Evolutionary conservation across 2,797 vertebrate species (phyloP).

Genomic region (Poeciliopsis presidionis): DNA sequence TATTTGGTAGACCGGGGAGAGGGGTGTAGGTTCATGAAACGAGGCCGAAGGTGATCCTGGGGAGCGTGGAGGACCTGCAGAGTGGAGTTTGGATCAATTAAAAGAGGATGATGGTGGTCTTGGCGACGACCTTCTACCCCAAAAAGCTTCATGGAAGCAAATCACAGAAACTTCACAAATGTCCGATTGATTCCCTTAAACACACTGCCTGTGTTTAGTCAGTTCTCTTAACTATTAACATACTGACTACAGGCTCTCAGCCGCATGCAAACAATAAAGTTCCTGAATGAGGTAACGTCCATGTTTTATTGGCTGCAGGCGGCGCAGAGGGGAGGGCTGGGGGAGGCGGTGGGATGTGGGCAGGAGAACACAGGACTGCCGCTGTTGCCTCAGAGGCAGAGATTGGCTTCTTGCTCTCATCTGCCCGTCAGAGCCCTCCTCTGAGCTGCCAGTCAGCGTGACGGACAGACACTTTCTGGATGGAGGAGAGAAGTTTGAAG

Average conservation of each 20-base stretch:
- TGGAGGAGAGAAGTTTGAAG: constrained; percentile 51
- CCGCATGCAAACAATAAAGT: constrained; percentile 36
- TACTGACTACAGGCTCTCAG: constrained; percentile 2
- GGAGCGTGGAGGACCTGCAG: constrained; percentile 41
- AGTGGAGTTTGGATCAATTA: constrained; percentile 38
- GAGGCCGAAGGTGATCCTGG: constrained; percentile 52
- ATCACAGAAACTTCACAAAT: constrained; percentile 15
- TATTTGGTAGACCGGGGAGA: constrained; percentile 22
- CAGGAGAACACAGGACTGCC: constrained; percentile 75
- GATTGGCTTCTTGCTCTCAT: constrained; percentile 75
- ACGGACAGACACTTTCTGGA: constrained; percentile 58
- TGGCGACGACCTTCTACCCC: constrained; percentile 35
- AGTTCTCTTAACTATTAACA: constrained; percentile 39
- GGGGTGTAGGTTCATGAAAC: constrained; percentile 26
- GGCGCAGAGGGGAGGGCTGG: constrained; percentile 49
- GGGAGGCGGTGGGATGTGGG: constrained; percentile 65
- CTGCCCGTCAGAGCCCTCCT: constrained; percentile 76
- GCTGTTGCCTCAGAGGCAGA: constrained; percentile 80
- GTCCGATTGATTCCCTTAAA: constrained; percentile 21
- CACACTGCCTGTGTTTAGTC: constrained; percentile 17
- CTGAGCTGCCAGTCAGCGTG: constrained; percentile 74
- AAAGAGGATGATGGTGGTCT: constrained; percentile 55
- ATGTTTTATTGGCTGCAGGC: constrained; percentile 58
- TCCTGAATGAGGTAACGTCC: constrained; percentile 47
- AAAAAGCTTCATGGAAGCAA: constrained; percentile 20